phyloP scores from a whole-genome alignment of 2,113 vertebrate species.

The Taxidea taxus region DNA sequence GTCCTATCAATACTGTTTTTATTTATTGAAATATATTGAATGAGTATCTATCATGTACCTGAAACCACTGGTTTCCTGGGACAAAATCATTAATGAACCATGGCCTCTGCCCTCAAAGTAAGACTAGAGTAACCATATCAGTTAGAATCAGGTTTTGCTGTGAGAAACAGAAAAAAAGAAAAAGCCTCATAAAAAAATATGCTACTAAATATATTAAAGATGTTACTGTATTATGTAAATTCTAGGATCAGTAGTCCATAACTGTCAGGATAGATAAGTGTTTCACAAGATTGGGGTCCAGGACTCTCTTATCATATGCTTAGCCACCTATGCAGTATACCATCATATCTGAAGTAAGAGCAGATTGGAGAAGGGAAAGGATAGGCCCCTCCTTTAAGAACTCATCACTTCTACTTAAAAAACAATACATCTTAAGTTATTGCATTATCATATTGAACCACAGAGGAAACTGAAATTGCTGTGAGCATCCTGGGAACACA shows the following conservation, averaged over 20 bases:
- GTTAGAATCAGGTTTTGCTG: background rate
- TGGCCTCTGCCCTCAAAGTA: background rate
- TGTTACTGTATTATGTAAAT: background rate
- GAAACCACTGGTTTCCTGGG: background rate
- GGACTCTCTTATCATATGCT: background rate
- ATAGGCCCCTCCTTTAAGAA: background rate
- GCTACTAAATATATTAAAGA: background rate
- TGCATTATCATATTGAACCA: background rate
- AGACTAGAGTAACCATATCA: background rate
- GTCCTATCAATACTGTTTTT: background rate
- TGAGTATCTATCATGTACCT: background rate
- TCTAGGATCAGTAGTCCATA: background rate
- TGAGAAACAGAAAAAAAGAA: background rate
- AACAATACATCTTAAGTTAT: background rate
- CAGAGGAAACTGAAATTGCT: background rate
- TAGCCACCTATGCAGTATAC: background rate
- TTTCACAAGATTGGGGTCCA: background rate
- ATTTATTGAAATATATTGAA: background rate
- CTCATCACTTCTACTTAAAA: background rate
- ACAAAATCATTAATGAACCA: background rate
- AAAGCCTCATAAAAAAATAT: background rate
- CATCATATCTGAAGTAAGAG: background rate
- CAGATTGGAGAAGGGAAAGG: background rate
- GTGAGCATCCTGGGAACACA: background rate
- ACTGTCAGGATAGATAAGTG: background rate